Percentiles rank a stretch among this genome's conserved stretches.
Evolutionary conservation across 2,888 invertebrate genomes (phyloP).

Genomic region (Brachypalpus laphriformis): DNA sequence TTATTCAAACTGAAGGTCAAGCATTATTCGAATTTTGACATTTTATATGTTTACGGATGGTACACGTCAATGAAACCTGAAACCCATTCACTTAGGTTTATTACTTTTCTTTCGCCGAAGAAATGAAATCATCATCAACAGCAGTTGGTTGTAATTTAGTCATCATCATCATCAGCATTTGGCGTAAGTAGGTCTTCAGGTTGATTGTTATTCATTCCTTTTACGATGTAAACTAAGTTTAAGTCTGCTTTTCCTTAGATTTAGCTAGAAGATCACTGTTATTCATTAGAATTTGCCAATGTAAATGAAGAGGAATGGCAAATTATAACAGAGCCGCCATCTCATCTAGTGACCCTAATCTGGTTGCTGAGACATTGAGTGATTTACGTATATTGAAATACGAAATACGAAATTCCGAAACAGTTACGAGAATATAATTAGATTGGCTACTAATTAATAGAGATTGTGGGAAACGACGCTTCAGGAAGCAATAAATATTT

Average conservation of each 20-base stretch:
- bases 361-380: not conserved
- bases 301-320: constrained; percentile 4
- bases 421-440: not conserved
- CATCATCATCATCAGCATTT: not conserved
- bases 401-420: not conserved
- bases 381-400: constrained; percentile 3
- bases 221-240: constrained; percentile 2
- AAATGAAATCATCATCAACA: constrained; percentile 51
- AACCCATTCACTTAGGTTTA: constrained; percentile 31
- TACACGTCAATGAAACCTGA: constrained; percentile 29
- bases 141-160: constrained; percentile 27
- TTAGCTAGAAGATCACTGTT: constrained; percentile 1
- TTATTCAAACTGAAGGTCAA: constrained; percentile 26
- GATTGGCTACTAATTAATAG: not conserved
- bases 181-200: constrained; percentile 42
- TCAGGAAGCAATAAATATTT: constrained; percentile 14
- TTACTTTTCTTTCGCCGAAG: constrained; percentile 1
- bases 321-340: not conserved
- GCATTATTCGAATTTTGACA: constrained; percentile 33
- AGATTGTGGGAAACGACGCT: not conserved
- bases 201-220: constrained; percentile 21
- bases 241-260: not conserved
- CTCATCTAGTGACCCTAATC: constrained; percentile 36
- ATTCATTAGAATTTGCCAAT: not conserved
- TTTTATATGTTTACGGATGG: constrained; percentile 5